Conservation (phyloP, 2,113 vertebrate genomes). For the Pachypanchax playfairii region DNA sequence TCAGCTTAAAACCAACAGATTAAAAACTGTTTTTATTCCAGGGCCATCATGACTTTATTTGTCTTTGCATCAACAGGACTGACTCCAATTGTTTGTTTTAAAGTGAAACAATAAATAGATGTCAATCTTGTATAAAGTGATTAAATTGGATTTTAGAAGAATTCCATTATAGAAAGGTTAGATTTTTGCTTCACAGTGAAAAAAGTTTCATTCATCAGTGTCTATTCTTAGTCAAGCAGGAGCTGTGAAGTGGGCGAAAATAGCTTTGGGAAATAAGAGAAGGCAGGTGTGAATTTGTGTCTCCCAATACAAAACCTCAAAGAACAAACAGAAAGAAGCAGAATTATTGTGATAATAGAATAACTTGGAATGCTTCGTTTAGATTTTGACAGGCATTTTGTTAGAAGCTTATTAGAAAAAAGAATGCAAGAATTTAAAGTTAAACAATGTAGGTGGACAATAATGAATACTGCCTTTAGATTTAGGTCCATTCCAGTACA, state of each 20-base stretch:
- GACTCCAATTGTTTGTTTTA: too few species aligned
- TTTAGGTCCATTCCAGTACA: too few species aligned
- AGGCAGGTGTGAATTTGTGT: constrained; percentile 57
- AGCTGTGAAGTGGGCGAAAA: constrained; percentile 31
- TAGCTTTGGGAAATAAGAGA: constrained; percentile 30
- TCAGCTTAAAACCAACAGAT: too few species aligned
- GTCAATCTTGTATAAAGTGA: too few species aligned
- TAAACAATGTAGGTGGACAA: too few species aligned
- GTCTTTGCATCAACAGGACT: too few species aligned
- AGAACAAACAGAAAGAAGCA: constrained; percentile 15
- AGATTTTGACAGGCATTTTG: background rate
- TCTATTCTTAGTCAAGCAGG: constrained; percentile 41
- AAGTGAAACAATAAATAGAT: too few species aligned
- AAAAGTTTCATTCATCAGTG: constrained; percentile 48
- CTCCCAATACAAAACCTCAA: constrained; percentile 18
- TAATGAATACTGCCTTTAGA: too few species aligned
- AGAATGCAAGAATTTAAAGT: too few species aligned
- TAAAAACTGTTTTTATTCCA: too few species aligned
- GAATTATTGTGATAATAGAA: background rate
- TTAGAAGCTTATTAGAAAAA: background rate
- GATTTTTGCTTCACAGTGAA: constrained; percentile 12
- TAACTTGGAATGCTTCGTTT: background rate
- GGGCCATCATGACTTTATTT: too few species aligned
- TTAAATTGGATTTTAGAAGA: background rate
- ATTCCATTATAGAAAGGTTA: background rate